Evolutionary conservation across 2,888 invertebrate genomes (phyloP), one percentile per base, ranked within the genome.

Genomic region (Pecten maximus): DNA sequence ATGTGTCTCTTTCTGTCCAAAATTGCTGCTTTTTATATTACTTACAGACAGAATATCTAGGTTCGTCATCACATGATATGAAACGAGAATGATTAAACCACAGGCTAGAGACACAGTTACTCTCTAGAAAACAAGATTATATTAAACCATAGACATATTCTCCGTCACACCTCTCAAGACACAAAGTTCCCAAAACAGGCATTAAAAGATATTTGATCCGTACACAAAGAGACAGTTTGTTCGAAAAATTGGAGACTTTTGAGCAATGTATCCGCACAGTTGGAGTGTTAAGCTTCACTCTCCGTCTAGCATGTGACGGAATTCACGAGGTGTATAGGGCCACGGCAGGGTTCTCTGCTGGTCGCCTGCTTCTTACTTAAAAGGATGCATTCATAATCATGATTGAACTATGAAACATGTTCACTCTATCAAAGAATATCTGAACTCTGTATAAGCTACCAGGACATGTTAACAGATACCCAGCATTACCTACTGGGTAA

Each of bases 201-300:
- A 74, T 74, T 23, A 74, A 74, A 60, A 35, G 35, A 74, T 74
- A 74, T 74, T 74, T 28, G 28, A 74, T 74, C 74, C 28, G 35
- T 28, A 35, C 74, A 74, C 74, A 74, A 74, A 74, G 74, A 35
- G 74, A 74, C 35, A 74, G 74, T 74, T 74, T 74, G 74, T 74
- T 74, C 35, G 74, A 74, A 74, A 74, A 10, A 74, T 74, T 35
- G 28, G 74, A 35, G 74, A 74, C 74, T 74, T 74, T 74, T 28
- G 35, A 74, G 74, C 35, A 1, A 35, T 74, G 74, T 74, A 74
- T 74, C 28, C 4, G 28, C 74, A 3, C 74, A 74, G 74, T 74
- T 12, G 74, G 74, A 28, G 74, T 28, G 1, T 4, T 35, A 35
- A 15, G 28, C 35, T 74, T 23, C 4, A 28, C 74, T 2, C 35